A percentile compares a stretch with the other conserved stretches of the same genome.
Conservation (phyloP, 1,140 invertebrate species). For the Platorchestia sp. region DNA sequence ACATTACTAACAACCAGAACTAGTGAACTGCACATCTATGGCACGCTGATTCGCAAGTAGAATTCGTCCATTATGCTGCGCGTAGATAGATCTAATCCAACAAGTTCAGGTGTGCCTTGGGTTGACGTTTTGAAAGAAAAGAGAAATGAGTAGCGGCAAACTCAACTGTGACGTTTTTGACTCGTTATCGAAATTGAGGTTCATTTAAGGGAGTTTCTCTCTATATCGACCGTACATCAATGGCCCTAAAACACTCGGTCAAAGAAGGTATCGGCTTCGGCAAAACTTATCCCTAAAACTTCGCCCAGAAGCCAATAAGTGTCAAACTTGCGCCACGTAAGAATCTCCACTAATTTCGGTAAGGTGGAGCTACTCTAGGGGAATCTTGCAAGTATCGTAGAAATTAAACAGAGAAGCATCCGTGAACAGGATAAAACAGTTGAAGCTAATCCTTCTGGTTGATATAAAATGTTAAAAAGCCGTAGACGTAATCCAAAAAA, state of each 20-base stretch:
- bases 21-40: not conserved
- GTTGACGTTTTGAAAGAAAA: not conserved
- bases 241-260: not conserved
- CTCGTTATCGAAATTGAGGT: not conserved
- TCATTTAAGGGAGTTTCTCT: not conserved
- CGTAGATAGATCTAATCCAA: not conserved
- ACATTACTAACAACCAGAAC: not conserved
- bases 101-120: not conserved
- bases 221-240: not conserved
- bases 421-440: no score
- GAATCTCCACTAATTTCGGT: not conserved
- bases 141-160: not conserved
- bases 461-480: not conserved
- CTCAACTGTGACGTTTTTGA: not conserved
- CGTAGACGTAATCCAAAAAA: no score
- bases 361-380: not conserved
- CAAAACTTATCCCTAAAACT: not conserved
- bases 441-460: no score
- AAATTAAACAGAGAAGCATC: no score
- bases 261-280: conserved; percentile 26
- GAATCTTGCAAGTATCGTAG: no score
- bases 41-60: not conserved
- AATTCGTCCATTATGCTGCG: not conserved
- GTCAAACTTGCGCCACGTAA: not conserved
- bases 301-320: conserved; percentile 30